Conservation (phyloP, 1,140 invertebrate species). For the Hormaphis cornu region DNA sequence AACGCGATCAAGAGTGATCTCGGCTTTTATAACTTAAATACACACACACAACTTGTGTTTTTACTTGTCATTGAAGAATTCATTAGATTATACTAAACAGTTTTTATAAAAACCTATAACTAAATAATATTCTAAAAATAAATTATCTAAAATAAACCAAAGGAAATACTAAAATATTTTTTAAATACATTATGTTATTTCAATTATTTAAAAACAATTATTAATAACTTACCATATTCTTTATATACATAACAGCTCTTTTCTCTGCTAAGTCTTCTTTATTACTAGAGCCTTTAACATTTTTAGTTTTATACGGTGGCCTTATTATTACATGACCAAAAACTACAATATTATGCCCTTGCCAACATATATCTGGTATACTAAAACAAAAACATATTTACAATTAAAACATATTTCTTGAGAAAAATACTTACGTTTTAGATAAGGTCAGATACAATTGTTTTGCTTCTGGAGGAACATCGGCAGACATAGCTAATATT, state of each 20-base stretch:
- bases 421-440: slow-evolving; percentile 56
- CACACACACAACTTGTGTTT: too few relatives aligned
- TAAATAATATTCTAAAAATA: too few relatives aligned
- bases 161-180: background rate
- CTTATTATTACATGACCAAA: slow-evolving; percentile 78
- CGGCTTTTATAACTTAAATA: too few relatives aligned
- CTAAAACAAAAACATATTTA: slow-evolving; percentile 32
- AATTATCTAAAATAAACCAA: too few relatives aligned
- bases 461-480: slow-evolving; percentile 79
- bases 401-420: background rate
- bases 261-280: slow-evolving; percentile 15
- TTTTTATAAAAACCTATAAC: too few relatives aligned
- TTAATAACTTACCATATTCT: slow-evolving; percentile 12
- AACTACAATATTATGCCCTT: slow-evolving; percentile 76
- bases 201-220: background rate
- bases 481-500: slow-evolving; percentile 71
- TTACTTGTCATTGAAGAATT: too few relatives aligned
- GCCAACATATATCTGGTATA: slow-evolving; percentile 56
- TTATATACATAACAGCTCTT: slow-evolving; percentile 19
- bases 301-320: slow-evolving; percentile 78
- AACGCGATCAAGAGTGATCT: too few relatives aligned
- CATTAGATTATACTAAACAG: too few relatives aligned
- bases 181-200: background rate
- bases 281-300: slow-evolving; percentile 52
- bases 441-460: slow-evolving; percentile 79